phyloP scores from a whole-genome alignment of 2,797 vertebrate genomes.

The Etheostoma perlongum region DNA sequence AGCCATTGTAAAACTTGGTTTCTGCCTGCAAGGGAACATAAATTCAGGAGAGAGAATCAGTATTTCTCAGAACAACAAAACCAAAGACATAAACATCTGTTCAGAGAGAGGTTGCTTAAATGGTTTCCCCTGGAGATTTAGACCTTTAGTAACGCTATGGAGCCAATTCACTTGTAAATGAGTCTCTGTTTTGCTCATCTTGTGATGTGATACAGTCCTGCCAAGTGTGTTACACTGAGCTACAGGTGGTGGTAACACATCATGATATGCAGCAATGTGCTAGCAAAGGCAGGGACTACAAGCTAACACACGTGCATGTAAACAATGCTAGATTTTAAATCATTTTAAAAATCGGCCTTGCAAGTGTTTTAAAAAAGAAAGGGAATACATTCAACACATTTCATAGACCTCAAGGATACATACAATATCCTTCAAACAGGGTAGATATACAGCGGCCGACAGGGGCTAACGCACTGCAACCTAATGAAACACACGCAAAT shows the following conservation, averaged over 20 bases:
- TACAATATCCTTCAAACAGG: background rate
- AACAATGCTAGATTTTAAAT: background rate
- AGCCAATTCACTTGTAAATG: background rate
- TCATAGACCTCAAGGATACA: background rate
- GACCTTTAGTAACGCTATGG: background rate
- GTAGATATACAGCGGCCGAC: too few relatives aligned
- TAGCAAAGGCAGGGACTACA: background rate
- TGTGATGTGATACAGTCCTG: background rate
- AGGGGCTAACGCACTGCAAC: too few relatives aligned
- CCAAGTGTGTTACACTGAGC: background rate
- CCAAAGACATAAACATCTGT: background rate
- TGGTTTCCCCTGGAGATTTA: background rate
- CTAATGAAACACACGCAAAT: too few relatives aligned
- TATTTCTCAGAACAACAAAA: background rate
- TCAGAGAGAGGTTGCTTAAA: background rate
- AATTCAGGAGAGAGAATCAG: background rate
- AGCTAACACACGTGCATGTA: background rate
- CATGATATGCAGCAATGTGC: background rate
- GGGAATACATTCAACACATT: background rate
- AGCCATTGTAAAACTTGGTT: slow-evolving; percentile 98
- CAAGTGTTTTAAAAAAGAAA: background rate
- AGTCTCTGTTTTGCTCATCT: background rate
- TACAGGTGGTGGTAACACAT: background rate
- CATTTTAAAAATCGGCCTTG: background rate
- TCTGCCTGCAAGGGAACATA: slow-evolving; percentile 88